Evolutionary conservation across 2,113 vertebrate genomes (phyloP).

Genomic region (Nycticryphes semicollaris): DNA sequence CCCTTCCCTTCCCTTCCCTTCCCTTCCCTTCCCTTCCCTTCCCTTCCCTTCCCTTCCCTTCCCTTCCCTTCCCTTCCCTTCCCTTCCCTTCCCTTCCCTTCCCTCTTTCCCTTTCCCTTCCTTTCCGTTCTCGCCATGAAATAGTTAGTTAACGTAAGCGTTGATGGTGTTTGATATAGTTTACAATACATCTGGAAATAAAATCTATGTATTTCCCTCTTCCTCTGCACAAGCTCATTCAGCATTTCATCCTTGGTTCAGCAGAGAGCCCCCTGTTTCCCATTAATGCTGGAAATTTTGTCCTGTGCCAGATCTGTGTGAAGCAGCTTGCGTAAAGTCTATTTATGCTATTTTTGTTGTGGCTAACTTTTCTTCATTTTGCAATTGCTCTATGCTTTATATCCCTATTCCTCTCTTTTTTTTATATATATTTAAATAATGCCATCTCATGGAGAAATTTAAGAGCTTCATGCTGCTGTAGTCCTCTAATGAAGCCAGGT

Average conservation of each 20-base stretch:
- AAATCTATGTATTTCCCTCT: neutral
- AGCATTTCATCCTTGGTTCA: neutral
- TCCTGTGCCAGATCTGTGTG: neutral
- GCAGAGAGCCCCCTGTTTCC: neutral
- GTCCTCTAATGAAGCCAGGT: neutral
- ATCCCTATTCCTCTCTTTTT: neutral
- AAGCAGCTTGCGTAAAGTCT: neutral
- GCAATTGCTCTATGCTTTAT: conserved; percentile 15
- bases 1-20: no score
- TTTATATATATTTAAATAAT: conserved; percentile 52
- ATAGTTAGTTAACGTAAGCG: neutral
- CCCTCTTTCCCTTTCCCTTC: no score
- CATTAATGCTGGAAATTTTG: neutral
- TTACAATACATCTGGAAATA: neutral
- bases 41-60: no score
- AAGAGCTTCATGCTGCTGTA: neutral
- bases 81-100: no score
- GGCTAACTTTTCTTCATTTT: neutral
- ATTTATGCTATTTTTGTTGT: neutral
- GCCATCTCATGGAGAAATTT: conserved; percentile 36
- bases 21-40: no score
- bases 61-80: no score
- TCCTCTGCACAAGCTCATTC: neutral
- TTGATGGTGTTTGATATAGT: neutral
- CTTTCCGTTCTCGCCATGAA: neutral